A percentile compares a stretch with the other conserved stretches of the same genome.
These are phyloP conservation scores for Danio choprae DNA, from an alignment of 2,797 vertebrate species.

Conservation along the genomic window DNA sequence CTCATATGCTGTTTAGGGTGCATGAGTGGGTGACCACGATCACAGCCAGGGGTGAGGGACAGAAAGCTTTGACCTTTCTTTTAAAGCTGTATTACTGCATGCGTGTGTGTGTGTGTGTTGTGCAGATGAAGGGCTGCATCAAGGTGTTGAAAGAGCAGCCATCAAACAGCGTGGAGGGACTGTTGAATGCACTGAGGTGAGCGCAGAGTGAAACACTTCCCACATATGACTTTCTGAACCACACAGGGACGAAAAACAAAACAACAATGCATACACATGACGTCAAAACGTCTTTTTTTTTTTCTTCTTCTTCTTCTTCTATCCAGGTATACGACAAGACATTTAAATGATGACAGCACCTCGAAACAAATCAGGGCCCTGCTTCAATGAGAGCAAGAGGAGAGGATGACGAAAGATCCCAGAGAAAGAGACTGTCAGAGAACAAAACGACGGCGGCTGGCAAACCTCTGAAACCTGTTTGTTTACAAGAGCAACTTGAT, in stretches of 20 bases:
- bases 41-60: constrained; percentile 52
- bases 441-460: constrained; percentile 65
- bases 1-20: constrained; percentile 5
- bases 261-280: not conserved
- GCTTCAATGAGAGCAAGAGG: constrained; percentile 82
- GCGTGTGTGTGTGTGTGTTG: constrained; percentile 14
- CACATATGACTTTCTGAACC: not conserved
- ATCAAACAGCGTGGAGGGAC: constrained; percentile 90
- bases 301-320: too few relatives aligned
- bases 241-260: not conserved
- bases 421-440: constrained; percentile 63
- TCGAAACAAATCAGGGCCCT: constrained; percentile 94
- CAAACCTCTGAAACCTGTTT: constrained; percentile 66
- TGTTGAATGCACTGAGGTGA: constrained; percentile 90
- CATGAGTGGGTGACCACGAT: constrained; percentile 5
- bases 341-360: constrained; percentile 92
- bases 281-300: not conserved
- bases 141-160: constrained; percentile 93
- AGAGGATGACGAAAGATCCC: constrained; percentile 46
- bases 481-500: constrained; percentile 72
- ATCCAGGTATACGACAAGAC: constrained; percentile 89
- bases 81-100: constrained; percentile 45
- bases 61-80: constrained; percentile 72
- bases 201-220: not conserved
- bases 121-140: constrained; percentile 93